A percentile compares a stretch with the other conserved stretches of the same genome.
These are phyloP conservation scores for Heliconius nattereri DNA, from an alignment of 1,140 invertebrate genomes.

Conservation along the genomic window DNA sequence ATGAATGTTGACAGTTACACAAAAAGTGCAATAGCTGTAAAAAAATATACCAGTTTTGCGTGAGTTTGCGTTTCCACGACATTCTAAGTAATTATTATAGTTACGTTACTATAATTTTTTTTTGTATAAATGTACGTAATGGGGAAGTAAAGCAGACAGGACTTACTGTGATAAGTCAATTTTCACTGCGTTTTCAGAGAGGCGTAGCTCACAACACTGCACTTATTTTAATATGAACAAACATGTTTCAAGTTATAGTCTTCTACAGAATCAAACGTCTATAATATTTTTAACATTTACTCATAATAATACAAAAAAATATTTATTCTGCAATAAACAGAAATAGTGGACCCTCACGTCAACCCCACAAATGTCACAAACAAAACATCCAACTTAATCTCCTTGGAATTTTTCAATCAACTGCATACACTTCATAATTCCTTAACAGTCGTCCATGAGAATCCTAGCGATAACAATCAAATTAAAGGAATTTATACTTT, in stretches of 20 bases:
- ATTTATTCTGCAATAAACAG: background rate
- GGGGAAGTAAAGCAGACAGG: too few species aligned
- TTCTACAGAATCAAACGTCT: background rate
- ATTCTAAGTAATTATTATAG: too few species aligned
- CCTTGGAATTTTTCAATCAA: slow-evolving; percentile 74
- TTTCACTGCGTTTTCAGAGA: too few species aligned
- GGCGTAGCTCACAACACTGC: background rate
- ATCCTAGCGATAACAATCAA: slow-evolving; percentile 58
- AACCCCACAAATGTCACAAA: slow-evolving; percentile 59
- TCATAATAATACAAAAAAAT: background rate
- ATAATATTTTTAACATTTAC: background rate
- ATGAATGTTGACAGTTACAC: too few species aligned
- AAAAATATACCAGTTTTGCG: too few species aligned
- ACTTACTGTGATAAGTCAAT: too few species aligned
- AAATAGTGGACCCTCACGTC: slow-evolving; percentile 15
- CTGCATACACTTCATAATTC: slow-evolving; percentile 65
- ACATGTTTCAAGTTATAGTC: too few species aligned
- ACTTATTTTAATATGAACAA: background rate
- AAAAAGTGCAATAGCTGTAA: too few species aligned
- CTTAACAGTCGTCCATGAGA: slow-evolving; percentile 60
- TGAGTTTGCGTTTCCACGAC: too few species aligned
- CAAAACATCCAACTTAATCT: slow-evolving; percentile 59
- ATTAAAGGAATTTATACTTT: slow-evolving; percentile 33
- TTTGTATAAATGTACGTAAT: too few species aligned
- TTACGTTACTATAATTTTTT: too few species aligned